Base-by-base conservation (phyloP, 2,888 invertebrate genomes). In the Pterostichus niger region DNA sequence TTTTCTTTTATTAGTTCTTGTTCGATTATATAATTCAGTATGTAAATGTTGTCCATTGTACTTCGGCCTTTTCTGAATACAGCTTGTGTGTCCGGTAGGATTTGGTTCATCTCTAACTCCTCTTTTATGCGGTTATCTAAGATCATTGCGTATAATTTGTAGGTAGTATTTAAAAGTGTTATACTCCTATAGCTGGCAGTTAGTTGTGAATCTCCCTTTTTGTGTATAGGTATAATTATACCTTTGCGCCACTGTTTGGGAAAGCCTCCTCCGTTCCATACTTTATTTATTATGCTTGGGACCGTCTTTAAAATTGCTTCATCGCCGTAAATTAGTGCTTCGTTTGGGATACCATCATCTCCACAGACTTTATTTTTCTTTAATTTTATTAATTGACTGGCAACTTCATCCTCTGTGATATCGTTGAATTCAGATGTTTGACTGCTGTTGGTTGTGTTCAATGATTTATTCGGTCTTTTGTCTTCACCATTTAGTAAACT, bases 11-110 rank as follows among this genome's bases (percentile, higher is more conserved):
- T 24, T 10, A 44, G 4, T 31, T 59, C 17, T 7, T 78, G 40
- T 15, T 24, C 11, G 13, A 81, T 46, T n/a, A 24, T 11, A 3
- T 83, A 31, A 1, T 49, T 56, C 13, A 83, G 46, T 11, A 52
- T 56, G 40, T 77, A 61, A 1, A 83, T 68, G 9, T 73, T 54
- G 3, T 83, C 83, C 7, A 24, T 68, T 0, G 35, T 68, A 6
- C 82, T 56, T 77, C 84, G 82, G 0, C 33, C 31, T 24, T 40
- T 82, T 64, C 78, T 68, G 13, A 83, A 83, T 3, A 59, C 56
- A 2, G 11, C 59, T n/a, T 73, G 68, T 33, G 33, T 68, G 15
- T 68, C 68, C 13, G 68, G 40, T n/a, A 68, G 68, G n/a, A 68
- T 68, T 31, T 68, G 35, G 6, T 68, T 33, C 3, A 1, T 15